phyloP scores from a whole-genome alignment of 2,113 vertebrate species.

The Mastomys coucha region DNA sequence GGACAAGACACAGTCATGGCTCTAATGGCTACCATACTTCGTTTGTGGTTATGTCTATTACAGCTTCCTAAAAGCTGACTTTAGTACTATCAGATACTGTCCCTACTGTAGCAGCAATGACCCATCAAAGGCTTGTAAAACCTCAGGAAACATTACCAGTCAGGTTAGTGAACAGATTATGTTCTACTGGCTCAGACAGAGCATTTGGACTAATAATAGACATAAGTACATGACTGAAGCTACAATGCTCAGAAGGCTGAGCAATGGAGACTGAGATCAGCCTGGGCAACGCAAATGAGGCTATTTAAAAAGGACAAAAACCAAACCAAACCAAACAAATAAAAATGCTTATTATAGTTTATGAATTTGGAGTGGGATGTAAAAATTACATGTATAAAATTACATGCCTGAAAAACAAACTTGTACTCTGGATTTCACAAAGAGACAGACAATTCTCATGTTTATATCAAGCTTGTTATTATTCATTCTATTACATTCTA shows the following conservation, averaged over 20 bases:
- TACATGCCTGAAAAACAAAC: slow-evolving; percentile 52
- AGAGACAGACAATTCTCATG: slow-evolving; percentile 53
- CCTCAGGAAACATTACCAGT: neutral
- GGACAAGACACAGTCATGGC: neutral
- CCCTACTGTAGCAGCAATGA: neutral
- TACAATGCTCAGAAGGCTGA: neutral
- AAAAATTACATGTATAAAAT: slow-evolving; percentile 63
- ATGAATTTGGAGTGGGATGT: slow-evolving; percentile 45
- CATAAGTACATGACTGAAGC: neutral
- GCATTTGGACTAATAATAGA: neutral
- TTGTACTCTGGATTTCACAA: slow-evolving; percentile 1
- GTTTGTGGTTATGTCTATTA: slow-evolving; percentile 26
- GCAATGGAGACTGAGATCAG: neutral
- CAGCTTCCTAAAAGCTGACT: slow-evolving; percentile 41
- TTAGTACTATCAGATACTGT: slow-evolving; percentile 37
- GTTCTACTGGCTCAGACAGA: slow-evolving; percentile 49
- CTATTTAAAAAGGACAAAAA: neutral
- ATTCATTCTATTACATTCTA: slow-evolving; percentile 65
- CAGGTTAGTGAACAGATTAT: slow-evolving; percentile 24
- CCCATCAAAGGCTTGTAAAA: slow-evolving; percentile 52
- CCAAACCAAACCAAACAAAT: neutral
- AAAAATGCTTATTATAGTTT: slow-evolving; percentile 26
- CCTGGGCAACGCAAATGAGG: neutral
- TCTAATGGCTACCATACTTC: neutral
- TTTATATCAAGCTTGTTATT: slow-evolving; percentile 73